Evolutionary conservation across 2,113 vertebrate genomes (phyloP), one percentile per base, ranked within the genome.

Genomic region (Rhinolophus ferrumequinum): DNA sequence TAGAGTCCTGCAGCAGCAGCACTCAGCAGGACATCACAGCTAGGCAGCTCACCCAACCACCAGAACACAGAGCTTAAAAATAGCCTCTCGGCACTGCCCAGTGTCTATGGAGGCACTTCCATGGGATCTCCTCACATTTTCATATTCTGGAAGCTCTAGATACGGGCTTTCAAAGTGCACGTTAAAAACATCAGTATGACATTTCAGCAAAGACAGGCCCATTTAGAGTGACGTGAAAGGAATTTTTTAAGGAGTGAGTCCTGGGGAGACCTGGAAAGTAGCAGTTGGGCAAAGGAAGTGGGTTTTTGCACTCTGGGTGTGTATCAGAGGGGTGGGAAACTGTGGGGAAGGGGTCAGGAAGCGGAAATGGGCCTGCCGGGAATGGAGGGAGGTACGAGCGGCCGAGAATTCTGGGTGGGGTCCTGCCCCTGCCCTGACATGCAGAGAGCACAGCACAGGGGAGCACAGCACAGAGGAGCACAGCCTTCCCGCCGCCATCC

Each of bases 401-500:
- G 38, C n/a, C 58, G 73, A 47, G 33, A 14, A 28, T n/a, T 69
- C 44, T 11, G 26, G 52, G 9, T 1, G 19, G 18, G 28, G 8
- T 11, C 44, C 38, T 35, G n/a, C 44, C 12, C 22, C 50, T 21
- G 19, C 66, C 35, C 14, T 3, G 18, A 22, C 0, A 3, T 22
- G 62, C 15, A 44, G 58, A 69, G 83, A 47, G n/a, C 56, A 44
- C 3, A 15, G 14, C 10, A 1, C 0, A 14, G 18, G 33, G 7
- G 4, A 16, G 28, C 18, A 21, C 41, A 21, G 30, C 24, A 1
- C 0, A 14, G 18, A 26, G 7, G 4, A 16, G 28, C 18, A 21
- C 41, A 21, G 30, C 24, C n/a, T 2, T 12, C 30, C 8, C 5
- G 30, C 28, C 18, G 2, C 38, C n/a, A 1, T 0, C 41, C 66